phyloP scores from a whole-genome alignment of 2,113 vertebrate genomes.

The Megalops atlanticus region DNA sequence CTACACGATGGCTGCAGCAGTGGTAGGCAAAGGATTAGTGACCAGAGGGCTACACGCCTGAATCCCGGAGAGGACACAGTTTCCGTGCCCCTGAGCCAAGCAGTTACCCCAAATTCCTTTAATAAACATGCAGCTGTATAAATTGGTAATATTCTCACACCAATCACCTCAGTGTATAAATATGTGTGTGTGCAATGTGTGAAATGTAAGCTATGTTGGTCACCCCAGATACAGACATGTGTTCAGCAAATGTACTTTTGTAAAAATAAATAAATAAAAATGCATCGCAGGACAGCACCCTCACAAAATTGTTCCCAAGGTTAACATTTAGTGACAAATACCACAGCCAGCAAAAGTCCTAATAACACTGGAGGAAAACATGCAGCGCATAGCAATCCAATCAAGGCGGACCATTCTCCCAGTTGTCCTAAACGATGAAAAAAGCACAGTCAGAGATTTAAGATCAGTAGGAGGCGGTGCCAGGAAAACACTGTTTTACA shows the following conservation, averaged over 20 bases:
- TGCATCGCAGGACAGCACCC: not conserved
- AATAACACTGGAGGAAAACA: too few relatives aligned
- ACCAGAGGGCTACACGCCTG: not conserved
- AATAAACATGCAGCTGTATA: not conserved
- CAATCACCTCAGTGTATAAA: too few relatives aligned
- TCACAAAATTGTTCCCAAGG: too few relatives aligned
- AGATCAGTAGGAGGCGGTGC: not conserved
- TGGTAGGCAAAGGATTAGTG: not conserved
- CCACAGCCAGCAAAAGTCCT: too few relatives aligned
- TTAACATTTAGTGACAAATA: too few relatives aligned
- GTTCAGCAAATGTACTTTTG: too few relatives aligned
- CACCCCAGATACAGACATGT: not conserved
- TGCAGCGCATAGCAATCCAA: too few relatives aligned
- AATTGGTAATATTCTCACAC: not conserved
- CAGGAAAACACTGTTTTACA: not conserved
- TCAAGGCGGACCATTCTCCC: not conserved
- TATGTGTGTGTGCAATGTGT: too few relatives aligned
- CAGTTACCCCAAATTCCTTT: not conserved
- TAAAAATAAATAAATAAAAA: not conserved
- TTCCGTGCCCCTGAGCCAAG: not conserved
- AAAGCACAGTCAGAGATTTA: not conserved
- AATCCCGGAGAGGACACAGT: not conserved
- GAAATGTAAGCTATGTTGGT: not conserved
- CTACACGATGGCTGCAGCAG: not conserved
- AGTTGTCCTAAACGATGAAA: not conserved